These are phyloP conservation scores for Orientallactaga bullata DNA, from an alignment of 2,113 vertebrate genomes.

Conservation along the genomic window DNA sequence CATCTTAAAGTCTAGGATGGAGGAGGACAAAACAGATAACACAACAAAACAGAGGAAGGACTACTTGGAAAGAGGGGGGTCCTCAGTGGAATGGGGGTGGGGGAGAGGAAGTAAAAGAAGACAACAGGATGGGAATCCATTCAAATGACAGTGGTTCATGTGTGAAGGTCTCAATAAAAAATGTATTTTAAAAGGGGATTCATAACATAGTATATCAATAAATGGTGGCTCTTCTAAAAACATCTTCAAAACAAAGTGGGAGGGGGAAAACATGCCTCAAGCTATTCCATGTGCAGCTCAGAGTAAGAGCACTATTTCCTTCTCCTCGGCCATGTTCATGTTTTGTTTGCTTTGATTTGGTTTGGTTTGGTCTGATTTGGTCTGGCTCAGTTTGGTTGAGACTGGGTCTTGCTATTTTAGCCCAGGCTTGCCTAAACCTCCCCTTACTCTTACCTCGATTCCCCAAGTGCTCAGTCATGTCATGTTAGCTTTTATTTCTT, in stretches of 20 bases:
- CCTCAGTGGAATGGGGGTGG: too few species aligned
- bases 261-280: neutral
- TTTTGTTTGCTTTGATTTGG: too few species aligned
- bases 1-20: too few species aligned
- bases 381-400: neutral
- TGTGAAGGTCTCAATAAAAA: neutral
- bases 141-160: too few species aligned
- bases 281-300: neutral
- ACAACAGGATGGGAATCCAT: neutral
- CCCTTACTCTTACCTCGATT: neutral
- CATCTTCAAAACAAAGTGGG: neutral
- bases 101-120: too few species aligned
- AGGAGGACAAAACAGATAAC: too few species aligned
- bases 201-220: neutral
- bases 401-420: neutral
- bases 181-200: neutral
- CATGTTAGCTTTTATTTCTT: neutral
- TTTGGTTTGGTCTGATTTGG: too few species aligned
- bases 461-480: neutral
- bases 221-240: neutral
- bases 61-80: too few species aligned
- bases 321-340: neutral
- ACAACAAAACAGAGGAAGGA: too few species aligned
- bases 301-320: neutral
- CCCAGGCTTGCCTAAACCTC: neutral